Evolutionary conservation across 2,888 invertebrate genomes (phyloP).

Genomic region (Idaea biselata): DNA sequence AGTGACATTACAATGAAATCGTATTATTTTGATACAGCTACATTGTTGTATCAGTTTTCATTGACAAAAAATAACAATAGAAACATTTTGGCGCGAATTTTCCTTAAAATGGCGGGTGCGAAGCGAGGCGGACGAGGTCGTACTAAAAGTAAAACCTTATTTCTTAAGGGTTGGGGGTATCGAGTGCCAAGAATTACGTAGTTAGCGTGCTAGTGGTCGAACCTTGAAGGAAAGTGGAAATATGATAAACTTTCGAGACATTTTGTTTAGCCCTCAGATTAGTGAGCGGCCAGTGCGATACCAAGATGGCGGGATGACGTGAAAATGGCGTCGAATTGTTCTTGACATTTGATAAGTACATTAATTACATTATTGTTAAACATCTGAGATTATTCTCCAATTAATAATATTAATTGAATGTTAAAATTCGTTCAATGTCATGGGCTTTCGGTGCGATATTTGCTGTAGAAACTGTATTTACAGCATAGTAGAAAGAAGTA

Average conservation of each 20-base stretch:
- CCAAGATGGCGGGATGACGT: background rate
- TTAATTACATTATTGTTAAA: background rate
- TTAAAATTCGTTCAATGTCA: conserved; percentile 15
- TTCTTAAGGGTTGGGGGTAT: conserved; percentile 62
- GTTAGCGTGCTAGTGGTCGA: conserved; percentile 43
- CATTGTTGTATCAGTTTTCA: background rate
- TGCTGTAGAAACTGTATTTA: too few relatives aligned
- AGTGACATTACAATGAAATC: background rate
- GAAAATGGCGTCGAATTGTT: background rate
- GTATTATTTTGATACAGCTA: background rate
- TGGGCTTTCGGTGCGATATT: background rate
- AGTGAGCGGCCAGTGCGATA: background rate
- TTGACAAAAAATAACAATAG: background rate
- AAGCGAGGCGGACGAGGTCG: conserved; percentile 53
- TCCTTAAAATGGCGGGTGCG: conserved; percentile 46
- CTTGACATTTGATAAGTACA: background rate
- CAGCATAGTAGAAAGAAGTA: too few relatives aligned
- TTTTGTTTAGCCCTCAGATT: background rate
- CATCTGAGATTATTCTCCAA: background rate
- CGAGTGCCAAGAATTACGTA: conserved; percentile 61
- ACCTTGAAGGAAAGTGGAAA: conserved; percentile 43
- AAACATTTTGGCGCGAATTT: conserved; percentile 1
- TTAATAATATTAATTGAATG: conserved; percentile 3
- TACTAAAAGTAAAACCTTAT: conserved; percentile 60
- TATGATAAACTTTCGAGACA: conserved; percentile 12